phyloP scores from a whole-genome alignment of 2,113 vertebrate genomes.

The Sturnira hondurensis region DNA sequence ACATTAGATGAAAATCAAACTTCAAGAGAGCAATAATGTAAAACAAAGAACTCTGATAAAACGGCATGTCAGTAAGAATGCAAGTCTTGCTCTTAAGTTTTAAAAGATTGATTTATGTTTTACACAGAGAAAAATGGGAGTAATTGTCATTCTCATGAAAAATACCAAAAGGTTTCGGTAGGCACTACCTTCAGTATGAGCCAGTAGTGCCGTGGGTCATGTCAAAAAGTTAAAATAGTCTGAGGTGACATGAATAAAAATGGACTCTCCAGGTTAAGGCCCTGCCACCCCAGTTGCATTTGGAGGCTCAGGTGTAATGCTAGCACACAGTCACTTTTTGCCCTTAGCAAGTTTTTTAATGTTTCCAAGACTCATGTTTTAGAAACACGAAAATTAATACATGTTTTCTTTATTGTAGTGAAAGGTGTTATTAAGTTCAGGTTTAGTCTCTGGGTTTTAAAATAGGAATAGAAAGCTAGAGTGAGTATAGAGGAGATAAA shows the following conservation, averaged over 20 bases:
- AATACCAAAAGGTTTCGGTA: not conserved
- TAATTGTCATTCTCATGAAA: not conserved
- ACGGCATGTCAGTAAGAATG: not conserved
- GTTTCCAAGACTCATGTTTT: not conserved
- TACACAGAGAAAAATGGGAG: not conserved
- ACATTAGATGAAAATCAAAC: not conserved
- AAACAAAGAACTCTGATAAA: not conserved
- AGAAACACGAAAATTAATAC: not conserved
- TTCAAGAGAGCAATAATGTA: not conserved
- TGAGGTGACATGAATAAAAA: not conserved
- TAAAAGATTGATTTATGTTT: not conserved
- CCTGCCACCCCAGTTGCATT: not conserved
- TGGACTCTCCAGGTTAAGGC: not conserved
- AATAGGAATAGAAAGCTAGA: not conserved
- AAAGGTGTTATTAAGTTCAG: not conserved
- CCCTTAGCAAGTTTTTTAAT: not conserved
- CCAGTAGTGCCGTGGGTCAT: not conserved
- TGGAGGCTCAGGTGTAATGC: not conserved
- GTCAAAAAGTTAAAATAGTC: not conserved
- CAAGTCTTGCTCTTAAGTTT: not conserved
- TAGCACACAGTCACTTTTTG: not conserved
- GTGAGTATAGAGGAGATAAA: not conserved
- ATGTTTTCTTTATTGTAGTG: not conserved
- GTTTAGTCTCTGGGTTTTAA: not conserved
- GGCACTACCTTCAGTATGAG: not conserved